These are phyloP conservation scores for Paramormyrops hopkinsi DNA, from an alignment of 2,797 vertebrate species.

Conservation along the genomic window DNA sequence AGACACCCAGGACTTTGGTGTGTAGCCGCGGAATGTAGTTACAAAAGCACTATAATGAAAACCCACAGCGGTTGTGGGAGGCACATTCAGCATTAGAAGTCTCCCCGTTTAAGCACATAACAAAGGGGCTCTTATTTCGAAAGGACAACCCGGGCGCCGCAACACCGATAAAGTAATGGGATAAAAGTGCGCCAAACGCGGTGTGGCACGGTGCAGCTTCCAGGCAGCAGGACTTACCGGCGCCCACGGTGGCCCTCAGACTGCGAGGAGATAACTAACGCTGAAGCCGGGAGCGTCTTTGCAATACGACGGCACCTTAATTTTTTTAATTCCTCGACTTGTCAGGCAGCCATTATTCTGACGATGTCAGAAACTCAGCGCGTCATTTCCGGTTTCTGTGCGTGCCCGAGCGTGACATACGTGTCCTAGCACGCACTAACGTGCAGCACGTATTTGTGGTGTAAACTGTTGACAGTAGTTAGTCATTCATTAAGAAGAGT, in stretches of 20 bases:
- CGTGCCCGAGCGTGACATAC: background rate
- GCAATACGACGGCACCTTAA: slow-evolving; percentile 59
- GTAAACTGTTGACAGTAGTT: background rate
- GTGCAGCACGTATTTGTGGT: background rate
- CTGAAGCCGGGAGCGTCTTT: slow-evolving; percentile 25
- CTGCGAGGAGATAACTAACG: background rate
- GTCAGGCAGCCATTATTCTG: slow-evolving; percentile 53
- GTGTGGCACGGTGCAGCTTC: background rate
- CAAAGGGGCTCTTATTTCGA: slow-evolving; percentile 73
- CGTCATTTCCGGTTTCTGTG: slow-evolving; percentile 16
- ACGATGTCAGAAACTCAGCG: slow-evolving; percentile 31
- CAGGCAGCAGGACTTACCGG: fast-evolving
- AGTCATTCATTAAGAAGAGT: background rate
- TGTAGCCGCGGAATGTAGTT: background rate
- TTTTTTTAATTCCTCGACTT: slow-evolving; percentile 50
- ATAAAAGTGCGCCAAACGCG: background rate
- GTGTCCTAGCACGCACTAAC: background rate
- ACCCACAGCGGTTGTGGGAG: background rate
- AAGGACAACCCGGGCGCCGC: slow-evolving; percentile 46
- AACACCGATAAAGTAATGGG: background rate
- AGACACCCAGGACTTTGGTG: background rate
- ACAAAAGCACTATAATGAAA: background rate
- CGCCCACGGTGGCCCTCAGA: slow-evolving; percentile 18
- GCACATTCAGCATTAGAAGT: background rate
- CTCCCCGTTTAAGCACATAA: slow-evolving; percentile 44